Percentiles rank a stretch among this genome's conserved stretches.
These are phyloP conservation scores for Bursaphelenchus okinawaensis DNA, from an alignment of 2,888 invertebrate genomes.

Conservation along the genomic window DNA sequence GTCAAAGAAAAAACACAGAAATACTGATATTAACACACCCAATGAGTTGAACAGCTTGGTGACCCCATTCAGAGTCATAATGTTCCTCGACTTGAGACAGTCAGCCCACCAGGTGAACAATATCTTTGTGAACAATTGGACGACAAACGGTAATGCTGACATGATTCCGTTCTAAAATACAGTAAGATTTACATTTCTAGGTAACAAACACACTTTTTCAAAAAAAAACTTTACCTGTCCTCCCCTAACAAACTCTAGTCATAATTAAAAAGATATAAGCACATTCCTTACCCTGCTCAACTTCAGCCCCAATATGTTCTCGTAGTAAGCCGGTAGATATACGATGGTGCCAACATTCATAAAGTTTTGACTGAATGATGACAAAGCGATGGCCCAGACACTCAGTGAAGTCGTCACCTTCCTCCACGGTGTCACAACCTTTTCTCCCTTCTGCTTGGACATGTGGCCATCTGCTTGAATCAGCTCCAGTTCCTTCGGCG, in stretches of 20 bases:
- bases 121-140: conserved; percentile 50
- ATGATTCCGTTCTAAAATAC: conserved; percentile 51
- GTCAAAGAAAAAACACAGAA: not conserved
- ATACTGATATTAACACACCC: conserved; percentile 30
- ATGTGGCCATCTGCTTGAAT: not conserved
- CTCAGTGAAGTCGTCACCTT: conserved; percentile 40
- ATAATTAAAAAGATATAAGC: not conserved
- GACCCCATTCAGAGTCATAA: conserved; percentile 33
- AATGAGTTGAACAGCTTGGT: conserved; percentile 51
- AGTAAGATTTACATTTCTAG: not conserved
- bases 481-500: not conserved
- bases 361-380: conserved; percentile 54
- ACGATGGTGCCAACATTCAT: conserved; percentile 55
- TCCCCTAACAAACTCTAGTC: too few relatives aligned
- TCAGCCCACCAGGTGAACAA: conserved; percentile 51
- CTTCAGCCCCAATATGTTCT: conserved; percentile 51
- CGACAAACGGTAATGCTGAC: conserved; percentile 52
- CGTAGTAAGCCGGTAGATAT: conserved; percentile 54
- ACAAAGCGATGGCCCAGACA: conserved; percentile 51
- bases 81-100: conserved; percentile 27
- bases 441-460: not conserved
- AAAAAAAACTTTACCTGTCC: too few relatives aligned
- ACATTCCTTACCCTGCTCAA: conserved; percentile 38
- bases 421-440: conserved; percentile 32
- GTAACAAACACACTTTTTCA: not conserved